Evolutionary conservation across 2,888 invertebrate genomes (phyloP).

Genomic region (Gisinianus flammeolus): DNA sequence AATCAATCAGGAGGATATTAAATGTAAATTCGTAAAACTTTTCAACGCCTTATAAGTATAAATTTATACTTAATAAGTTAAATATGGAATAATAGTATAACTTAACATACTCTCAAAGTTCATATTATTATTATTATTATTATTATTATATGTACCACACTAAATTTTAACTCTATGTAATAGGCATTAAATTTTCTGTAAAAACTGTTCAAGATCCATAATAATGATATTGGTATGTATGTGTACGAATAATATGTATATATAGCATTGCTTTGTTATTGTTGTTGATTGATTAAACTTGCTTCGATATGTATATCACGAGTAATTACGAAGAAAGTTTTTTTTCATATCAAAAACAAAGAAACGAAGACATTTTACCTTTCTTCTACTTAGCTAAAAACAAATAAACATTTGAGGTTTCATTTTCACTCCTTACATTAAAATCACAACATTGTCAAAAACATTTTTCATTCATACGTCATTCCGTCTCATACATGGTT

Average conservation of each 20-base stretch:
- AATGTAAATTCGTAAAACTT: too few species aligned
- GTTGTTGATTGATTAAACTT: constrained; percentile 14
- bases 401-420: neutral
- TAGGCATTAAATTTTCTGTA: too few species aligned
- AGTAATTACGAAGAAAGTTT: constrained; percentile 4
- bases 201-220: neutral
- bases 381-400: neutral
- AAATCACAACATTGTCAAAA: too few species aligned
- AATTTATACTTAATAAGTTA: too few species aligned
- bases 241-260: neutral
- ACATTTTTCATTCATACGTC: neutral
- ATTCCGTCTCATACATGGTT: neutral
- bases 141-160: neutral
- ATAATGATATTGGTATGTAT: neutral
- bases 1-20: too few species aligned
- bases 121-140: too few species aligned
- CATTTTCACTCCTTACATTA: neutral
- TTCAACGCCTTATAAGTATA: too few species aligned
- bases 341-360: neutral
- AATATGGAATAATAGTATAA: too few species aligned
- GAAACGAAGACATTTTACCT: neutral
- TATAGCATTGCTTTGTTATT: constrained; percentile 19
- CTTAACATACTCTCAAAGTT: too few species aligned
- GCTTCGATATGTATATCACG: constrained; percentile 28
- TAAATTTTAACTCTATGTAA: too few species aligned